These are phyloP conservation scores for Crenichthys baileyi DNA, from an alignment of 2,797 vertebrate species.

Conservation along the genomic window DNA sequence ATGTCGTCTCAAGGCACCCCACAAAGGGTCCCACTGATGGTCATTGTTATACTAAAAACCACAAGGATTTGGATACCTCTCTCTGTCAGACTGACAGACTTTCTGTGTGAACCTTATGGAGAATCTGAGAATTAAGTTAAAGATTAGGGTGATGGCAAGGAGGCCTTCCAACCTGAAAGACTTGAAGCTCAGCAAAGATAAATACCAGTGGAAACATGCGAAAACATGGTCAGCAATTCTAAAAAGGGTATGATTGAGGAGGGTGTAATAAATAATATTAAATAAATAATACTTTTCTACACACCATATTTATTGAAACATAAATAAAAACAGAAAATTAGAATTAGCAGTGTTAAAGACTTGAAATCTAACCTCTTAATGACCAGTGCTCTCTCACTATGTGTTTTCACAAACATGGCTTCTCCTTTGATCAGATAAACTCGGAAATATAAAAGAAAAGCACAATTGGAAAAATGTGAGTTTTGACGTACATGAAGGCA, in stretches of 20 bases:
- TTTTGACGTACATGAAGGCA: slow-evolving; percentile 6
- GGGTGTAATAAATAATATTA: neutral
- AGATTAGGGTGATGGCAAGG: neutral
- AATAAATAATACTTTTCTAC: neutral
- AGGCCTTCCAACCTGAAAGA: neutral
- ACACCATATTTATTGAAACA: neutral
- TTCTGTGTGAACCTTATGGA: neutral
- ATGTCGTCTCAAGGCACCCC: no score
- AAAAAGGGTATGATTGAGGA: neutral
- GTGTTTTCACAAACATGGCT: slow-evolving; percentile 38
- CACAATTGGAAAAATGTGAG: slow-evolving; percentile 5
- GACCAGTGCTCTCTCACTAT: slow-evolving; percentile 12
- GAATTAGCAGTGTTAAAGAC: slow-evolving; percentile 18
- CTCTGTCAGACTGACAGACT: no score
- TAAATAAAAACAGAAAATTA: neutral
- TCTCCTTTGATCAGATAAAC: slow-evolving; percentile 16
- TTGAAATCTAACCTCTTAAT: slow-evolving; percentile 25
- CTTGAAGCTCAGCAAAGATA: neutral
- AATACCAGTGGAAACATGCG: neutral
- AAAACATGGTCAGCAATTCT: neutral
- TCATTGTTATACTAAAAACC: no score
- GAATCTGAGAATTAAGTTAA: neutral
- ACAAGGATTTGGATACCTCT: no score
- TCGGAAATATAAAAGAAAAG: slow-evolving; percentile 5
- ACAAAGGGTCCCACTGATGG: no score